Evolutionary conservation across 2,113 vertebrate genomes (phyloP), one percentile per base, ranked within the genome.

Genomic region (Eretmochelys imbricata): DNA sequence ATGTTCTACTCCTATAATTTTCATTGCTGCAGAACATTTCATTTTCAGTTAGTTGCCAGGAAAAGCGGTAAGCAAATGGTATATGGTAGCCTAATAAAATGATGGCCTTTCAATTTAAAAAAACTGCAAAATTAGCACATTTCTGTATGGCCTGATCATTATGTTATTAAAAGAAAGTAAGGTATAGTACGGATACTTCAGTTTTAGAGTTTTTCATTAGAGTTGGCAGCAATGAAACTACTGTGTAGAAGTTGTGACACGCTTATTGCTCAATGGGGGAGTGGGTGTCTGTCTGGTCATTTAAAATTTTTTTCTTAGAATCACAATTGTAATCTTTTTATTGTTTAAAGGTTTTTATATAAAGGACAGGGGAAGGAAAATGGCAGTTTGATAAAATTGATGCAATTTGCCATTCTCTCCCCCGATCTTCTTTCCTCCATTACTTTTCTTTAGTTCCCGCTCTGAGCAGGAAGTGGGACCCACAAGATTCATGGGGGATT

Each of bases 1-100:
- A 95, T 94, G 85, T 87, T 78, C 94, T 87, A 87, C 65, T 94
- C 69, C 91, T 96, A 6, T 93, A 95, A 94, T 96, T 97, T 96
- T 95, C 75, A 6, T 95, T 95, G 84, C 87, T 93, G 84, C 80
- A 93, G 81, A 96, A 97, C 85, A 69, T 80, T 85, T 92, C 93
- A 91, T 85, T 96, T 93, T 83, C 84, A 89, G 72, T 69, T 94
- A 50, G 89, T 94, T 92, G 27, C 94, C 78, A 86, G 81, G 93
- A 85, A 72, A 59, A 55, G 62, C 3, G 75, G 49, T 8, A 79
- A 91, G 94, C 59, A 92, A 92, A 55, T 90, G n/a, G 51, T 96
- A 88, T 95, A 82, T 93, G 57, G 46, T 75, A 93, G 62, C 24
- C 38, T 55, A 86, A 82, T 12, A 8, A 91, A 91, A 89, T 85